Evolutionary conservation across 2,797 vertebrate genomes (phyloP).

Genomic region (Trachurus trachurus): DNA sequence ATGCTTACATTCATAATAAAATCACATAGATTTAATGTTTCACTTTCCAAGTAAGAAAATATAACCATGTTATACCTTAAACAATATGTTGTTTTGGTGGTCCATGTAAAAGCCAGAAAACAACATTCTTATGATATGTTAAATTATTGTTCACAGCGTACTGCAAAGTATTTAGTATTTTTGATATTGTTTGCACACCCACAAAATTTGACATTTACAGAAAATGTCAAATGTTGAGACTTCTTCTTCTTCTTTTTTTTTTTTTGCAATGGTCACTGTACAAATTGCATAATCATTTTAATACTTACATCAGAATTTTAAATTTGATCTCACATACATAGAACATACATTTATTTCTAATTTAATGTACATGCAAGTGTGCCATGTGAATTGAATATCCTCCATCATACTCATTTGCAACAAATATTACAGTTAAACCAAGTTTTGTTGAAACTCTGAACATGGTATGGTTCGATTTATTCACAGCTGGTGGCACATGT

Average conservation of each 20-base stretch:
- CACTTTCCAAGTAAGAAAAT: constrained; percentile 83
- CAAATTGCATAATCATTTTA: constrained; percentile 86
- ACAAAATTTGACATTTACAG: constrained; percentile 72
- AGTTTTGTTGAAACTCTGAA: constrained; percentile 32
- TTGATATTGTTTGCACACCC: constrained; percentile 67
- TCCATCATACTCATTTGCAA: constrained; percentile 33
- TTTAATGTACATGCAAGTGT: constrained; percentile 75
- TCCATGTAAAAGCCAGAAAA: constrained; percentile 77
- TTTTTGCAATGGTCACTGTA: constrained; percentile 77
- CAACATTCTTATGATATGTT: constrained; percentile 81
- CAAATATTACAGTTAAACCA: constrained; percentile 45
- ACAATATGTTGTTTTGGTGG: constrained; percentile 76
- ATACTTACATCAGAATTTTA: constrained; percentile 69
- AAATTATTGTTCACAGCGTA: constrained; percentile 76
- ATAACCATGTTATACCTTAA: constrained; percentile 78
- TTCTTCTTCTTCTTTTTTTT: constrained; percentile 44
- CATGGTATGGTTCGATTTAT: constrained; percentile 17
- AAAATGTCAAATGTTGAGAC: constrained; percentile 72
- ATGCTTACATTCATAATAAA: constrained; percentile 80
- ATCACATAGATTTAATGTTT: constrained; percentile 73
- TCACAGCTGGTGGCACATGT: constrained; percentile 40
- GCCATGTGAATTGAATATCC: constrained; percentile 37
- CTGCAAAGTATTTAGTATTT: constrained; percentile 66
- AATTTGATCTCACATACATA: constrained; percentile 64
- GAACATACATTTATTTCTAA: constrained; percentile 65